These are phyloP conservation scores for Sebastes paucispinis DNA, from an alignment of 2,797 vertebrate genomes.

Conservation along the genomic window DNA sequence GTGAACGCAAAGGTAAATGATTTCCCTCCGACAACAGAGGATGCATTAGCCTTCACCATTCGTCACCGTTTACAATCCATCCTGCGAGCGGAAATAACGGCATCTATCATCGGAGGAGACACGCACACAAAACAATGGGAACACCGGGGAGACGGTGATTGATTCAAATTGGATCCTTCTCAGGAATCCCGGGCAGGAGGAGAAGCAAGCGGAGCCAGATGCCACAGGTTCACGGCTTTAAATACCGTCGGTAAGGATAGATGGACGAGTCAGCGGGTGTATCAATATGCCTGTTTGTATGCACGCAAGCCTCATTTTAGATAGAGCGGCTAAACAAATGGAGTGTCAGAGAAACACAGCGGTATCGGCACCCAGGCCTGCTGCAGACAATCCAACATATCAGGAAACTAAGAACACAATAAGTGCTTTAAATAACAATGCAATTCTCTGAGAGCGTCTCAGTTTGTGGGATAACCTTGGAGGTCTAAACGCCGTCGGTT, in stretches of 20 bases:
- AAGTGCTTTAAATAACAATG: constrained; percentile 35
- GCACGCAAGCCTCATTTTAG: constrained; percentile 41
- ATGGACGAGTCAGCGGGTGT: constrained; percentile 2
- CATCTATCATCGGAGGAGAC: constrained; percentile 63
- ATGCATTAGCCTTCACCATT: constrained; percentile 58
- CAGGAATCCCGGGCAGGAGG: constrained; percentile 5
- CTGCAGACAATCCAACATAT: constrained; percentile 21
- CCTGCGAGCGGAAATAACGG: constrained; percentile 46
- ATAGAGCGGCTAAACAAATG: constrained; percentile 40
- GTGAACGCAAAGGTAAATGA: constrained; percentile 60
- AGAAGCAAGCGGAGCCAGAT: neutral
- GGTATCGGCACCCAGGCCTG: constrained; percentile 9
- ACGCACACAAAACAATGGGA: constrained; percentile 42
- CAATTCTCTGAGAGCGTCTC: constrained; percentile 20
- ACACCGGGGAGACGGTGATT: constrained; percentile 44
- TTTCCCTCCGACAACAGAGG: constrained; percentile 50
- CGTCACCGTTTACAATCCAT: constrained; percentile 61
- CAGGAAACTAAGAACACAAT: neutral
- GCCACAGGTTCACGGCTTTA: constrained; percentile 8
- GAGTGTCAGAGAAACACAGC: constrained; percentile 16
- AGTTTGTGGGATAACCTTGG: constrained; percentile 42
- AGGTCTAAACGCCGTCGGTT: constrained; percentile 2
- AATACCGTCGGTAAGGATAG: constrained; percentile 14
- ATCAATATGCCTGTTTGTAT: neutral
- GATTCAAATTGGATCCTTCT: constrained; percentile 51